Base-by-base conservation (phyloP, 2,113 vertebrate genomes). In the Pelmatolapia mariae region DNA sequence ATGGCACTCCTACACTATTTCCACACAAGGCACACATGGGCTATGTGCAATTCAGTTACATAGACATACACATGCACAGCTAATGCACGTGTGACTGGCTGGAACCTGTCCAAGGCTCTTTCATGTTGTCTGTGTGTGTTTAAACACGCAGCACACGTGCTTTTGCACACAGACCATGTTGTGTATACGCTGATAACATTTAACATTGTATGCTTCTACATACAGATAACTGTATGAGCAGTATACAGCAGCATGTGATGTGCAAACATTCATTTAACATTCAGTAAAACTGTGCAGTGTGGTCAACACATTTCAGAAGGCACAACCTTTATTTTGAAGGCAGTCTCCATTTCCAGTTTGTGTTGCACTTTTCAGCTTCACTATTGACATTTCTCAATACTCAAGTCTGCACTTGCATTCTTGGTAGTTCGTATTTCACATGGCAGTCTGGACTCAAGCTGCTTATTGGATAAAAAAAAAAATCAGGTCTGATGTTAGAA, bases 1-100 rank as follows among this genome's bases (percentile, higher is more conserved):
- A 95, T 96, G 95, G 93, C 93, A 89, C 93, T 90, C 89, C 91
- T 86, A 93, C 92, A 87, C 80, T 84, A 82, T 85, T 92, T 86
- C 88, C 87, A 90, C 88, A 91, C 26, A 54, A 89, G n/a, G 78
- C 89, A 92, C 86, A 87, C 86, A 47, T 61, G 33, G 43, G 18
- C 80, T 43, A 29, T 40, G 19, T 31, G 26, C 63, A 73, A 31
- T 7, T 26, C 45, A 33, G 38, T 31, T 57, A 40, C 83, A 78
- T 38, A 71, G 54, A 73, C 31, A 83, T 50, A 52, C 45, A 56
- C 54, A 53, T 79, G 66, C 84, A 50, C 13, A 88, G 76, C 89
- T 82, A 80, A 86, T 53, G 83, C 52, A 82, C 54, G 18, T 83
- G 53, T 84, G 80, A 80, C 52, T 19, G 83, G 33, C 78, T 80